Evolutionary conservation across 2,888 invertebrate species (phyloP).

Genomic region (Slavum lentiscoides): DNA sequence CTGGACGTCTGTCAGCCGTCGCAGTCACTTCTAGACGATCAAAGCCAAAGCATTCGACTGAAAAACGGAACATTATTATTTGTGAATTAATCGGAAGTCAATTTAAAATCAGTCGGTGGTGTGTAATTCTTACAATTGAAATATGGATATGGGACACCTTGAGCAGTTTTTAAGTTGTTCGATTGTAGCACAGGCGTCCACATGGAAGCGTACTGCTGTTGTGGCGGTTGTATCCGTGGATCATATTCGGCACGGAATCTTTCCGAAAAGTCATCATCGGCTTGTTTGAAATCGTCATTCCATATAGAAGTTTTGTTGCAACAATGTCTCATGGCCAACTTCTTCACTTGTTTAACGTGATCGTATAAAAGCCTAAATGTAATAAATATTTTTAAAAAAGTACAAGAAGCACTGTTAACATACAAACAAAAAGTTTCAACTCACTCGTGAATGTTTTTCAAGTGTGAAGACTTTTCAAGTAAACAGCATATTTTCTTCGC

Average conservation of each 20-base stretch:
- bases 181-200: neutral
- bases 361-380: neutral
- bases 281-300: neutral
- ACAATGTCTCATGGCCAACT: neutral
- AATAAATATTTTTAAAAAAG: neutral
- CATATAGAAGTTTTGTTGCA: too few relatives aligned
- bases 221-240: neutral
- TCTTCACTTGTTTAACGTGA: constrained; percentile 10
- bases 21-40: neutral
- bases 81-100: neutral
- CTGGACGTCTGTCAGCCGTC: neutral
- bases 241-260: neutral
- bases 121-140: neutral
- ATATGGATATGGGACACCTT: neutral
- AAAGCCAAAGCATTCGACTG: constrained; percentile 1
- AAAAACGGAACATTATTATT: neutral
- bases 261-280: neutral
- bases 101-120: neutral
- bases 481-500: constrained; percentile 17
- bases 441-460: constrained; percentile 20
- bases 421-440: neutral
- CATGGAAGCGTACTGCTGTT: neutral
- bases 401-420: neutral
- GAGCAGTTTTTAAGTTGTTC: neutral
- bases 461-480: constrained; percentile 6